A percentile compares a stretch with the other conserved stretches of the same genome.
Evolutionary conservation across 2,797 vertebrate genomes (phyloP).

Genomic region (Sebastes jordani): DNA sequence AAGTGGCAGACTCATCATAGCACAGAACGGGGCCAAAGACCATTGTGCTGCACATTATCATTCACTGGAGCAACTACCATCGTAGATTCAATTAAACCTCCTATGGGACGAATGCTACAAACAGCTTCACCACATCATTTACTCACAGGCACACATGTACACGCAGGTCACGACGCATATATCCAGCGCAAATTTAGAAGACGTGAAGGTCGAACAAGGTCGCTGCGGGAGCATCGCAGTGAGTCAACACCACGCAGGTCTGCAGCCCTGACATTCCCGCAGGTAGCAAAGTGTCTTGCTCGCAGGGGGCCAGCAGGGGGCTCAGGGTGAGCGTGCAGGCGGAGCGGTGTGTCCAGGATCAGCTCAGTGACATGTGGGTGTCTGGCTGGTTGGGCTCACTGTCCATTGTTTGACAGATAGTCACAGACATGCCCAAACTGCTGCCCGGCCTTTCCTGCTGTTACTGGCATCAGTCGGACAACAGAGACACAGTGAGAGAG

Average conservation of each 20-base stretch:
- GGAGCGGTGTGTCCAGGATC: slow-evolving; percentile 16
- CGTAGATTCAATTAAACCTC: slow-evolving; percentile 55
- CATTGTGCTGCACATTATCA: slow-evolving; percentile 50
- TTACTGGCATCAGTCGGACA: slow-evolving; percentile 44
- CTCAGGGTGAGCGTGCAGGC: slow-evolving; percentile 44
- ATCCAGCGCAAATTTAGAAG: not conserved
- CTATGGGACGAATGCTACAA: slow-evolving; percentile 30
- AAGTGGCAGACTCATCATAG: slow-evolving; percentile 43
- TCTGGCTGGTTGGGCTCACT: slow-evolving; percentile 51
- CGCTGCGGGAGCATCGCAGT: not conserved
- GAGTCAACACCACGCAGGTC: slow-evolving; percentile 14
- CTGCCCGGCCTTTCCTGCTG: slow-evolving; percentile 28
- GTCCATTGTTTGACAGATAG: slow-evolving; percentile 62
- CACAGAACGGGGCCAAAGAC: slow-evolving; percentile 32
- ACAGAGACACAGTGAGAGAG: slow-evolving; percentile 9
- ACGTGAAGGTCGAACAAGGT: slow-evolving; percentile 49
- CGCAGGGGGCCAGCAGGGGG: slow-evolving; percentile 56
- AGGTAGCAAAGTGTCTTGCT: slow-evolving; percentile 24
- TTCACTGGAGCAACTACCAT: slow-evolving; percentile 36
- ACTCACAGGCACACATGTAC: not conserved
- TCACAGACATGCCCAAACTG: slow-evolving; percentile 58
- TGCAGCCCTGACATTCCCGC: slow-evolving; percentile 6
- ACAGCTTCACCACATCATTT: slow-evolving; percentile 23
- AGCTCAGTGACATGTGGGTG: slow-evolving; percentile 45
- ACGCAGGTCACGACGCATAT: not conserved